Conservation (phyloP, 2,888 invertebrate species). For the Monopis laevigella region DNA sequence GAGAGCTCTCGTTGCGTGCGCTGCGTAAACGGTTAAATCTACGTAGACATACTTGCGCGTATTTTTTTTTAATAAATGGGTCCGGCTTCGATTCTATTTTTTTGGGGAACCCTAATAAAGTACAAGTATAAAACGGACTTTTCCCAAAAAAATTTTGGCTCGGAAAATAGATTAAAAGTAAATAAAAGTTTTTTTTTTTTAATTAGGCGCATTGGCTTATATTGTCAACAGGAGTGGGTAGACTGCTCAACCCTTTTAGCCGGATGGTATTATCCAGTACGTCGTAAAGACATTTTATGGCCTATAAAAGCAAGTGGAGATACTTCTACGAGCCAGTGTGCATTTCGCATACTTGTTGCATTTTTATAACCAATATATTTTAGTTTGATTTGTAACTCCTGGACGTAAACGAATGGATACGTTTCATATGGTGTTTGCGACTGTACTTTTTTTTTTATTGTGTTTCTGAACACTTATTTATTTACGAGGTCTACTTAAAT, state of each 20-base stretch:
- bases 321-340: slow-evolving; percentile 40
- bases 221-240: too few species aligned
- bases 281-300: slow-evolving; percentile 56
- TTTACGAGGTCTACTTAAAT: background rate
- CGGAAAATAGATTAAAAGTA: too few species aligned
- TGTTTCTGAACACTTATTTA: background rate
- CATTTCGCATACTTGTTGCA: slow-evolving; percentile 63
- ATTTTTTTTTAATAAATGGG: too few species aligned
- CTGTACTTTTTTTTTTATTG: background rate
- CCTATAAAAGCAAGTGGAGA: slow-evolving; percentile 62
- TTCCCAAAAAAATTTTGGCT: too few species aligned
- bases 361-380: slow-evolving; percentile 65
- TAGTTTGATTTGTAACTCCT: slow-evolving; percentile 62
- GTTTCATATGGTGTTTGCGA: background rate
- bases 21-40: too few species aligned
- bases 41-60: too few species aligned
- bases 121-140: too few species aligned
- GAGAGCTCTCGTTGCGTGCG: too few species aligned
- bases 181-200: too few species aligned
- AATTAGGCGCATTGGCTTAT: too few species aligned
- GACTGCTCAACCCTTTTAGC: slow-evolving; percentile 64
- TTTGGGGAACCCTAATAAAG: too few species aligned
- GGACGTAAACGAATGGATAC: slow-evolving; percentile 24
- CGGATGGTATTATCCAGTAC: slow-evolving; percentile 58
- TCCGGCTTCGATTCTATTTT: too few species aligned